Conservation (phyloP, 37 sponge, comb jelly and placozoan species). For the Mnemiopsis leidyi region DNA sequence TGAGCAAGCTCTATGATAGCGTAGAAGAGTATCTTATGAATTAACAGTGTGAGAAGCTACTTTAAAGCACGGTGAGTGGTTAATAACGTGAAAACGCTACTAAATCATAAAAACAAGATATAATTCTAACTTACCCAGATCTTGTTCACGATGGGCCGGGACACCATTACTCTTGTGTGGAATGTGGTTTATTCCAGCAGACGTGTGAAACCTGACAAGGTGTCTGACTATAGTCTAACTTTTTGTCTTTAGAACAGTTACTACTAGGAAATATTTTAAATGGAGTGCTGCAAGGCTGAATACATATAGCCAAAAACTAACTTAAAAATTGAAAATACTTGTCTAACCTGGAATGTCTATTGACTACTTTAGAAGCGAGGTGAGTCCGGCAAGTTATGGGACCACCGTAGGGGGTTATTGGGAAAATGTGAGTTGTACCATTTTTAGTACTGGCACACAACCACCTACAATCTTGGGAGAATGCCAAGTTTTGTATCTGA, state of each 20-base stretch:
- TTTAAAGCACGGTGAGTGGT: too few relatives aligned
- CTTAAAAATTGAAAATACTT: background rate
- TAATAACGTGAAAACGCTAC: too few relatives aligned
- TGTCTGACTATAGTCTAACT: too few relatives aligned
- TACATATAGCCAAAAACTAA: too few relatives aligned
- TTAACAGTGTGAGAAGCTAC: too few relatives aligned
- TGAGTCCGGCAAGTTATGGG: conserved; percentile 81
- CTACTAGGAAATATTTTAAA: too few relatives aligned
- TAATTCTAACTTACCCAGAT: background rate
- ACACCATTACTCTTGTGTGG: conserved; percentile 9
- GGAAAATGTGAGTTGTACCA: conserved; percentile 94
- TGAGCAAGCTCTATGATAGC: too few relatives aligned
- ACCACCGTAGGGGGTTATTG: conserved; percentile 92
- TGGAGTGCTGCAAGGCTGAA: too few relatives aligned
- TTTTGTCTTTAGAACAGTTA: too few relatives aligned
- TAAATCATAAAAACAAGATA: too few relatives aligned
- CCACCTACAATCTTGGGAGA: conserved; percentile 92
- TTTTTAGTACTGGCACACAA: conserved; percentile 77
- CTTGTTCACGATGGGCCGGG: conserved; percentile 34
- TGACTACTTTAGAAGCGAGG: conserved; percentile 76
- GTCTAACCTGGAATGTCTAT: conserved; percentile 72
- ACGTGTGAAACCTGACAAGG: conserved; percentile 88
- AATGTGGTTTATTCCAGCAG: conserved; percentile 76
- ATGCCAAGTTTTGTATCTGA: conserved; percentile 80
- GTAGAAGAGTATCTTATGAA: too few relatives aligned